Conservation (phyloP, 2,113 vertebrate species). For the Sinocyclocheilus grahami region DNA sequence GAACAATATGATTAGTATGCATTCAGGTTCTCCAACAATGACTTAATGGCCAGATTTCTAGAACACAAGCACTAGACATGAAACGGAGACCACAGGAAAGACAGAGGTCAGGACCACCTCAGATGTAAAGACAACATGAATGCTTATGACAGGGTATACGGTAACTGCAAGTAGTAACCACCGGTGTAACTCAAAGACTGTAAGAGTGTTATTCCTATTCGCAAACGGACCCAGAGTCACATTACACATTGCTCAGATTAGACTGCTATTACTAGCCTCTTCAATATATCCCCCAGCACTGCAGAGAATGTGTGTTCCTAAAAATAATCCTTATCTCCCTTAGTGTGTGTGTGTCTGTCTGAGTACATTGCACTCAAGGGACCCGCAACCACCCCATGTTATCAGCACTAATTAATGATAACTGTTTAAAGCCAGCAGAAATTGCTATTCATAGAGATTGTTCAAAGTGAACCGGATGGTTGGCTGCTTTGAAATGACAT, state of each 20-base stretch:
- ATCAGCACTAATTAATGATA: constrained; percentile 47
- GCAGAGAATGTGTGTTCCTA: constrained; percentile 38
- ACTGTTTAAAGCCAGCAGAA: constrained; percentile 16
- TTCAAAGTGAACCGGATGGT: not conserved
- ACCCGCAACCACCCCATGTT: constrained; percentile 24
- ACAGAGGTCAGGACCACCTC: constrained; percentile 16
- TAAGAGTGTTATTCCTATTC: constrained; percentile 31
- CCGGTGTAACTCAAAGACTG: not conserved
- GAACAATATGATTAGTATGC: not conserved
- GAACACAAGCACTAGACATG: not conserved
- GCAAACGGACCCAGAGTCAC: constrained; percentile 36
- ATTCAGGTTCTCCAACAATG: not conserved
- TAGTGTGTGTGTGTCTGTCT: constrained; percentile 24
- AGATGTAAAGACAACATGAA: constrained; percentile 27
- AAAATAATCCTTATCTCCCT: constrained; percentile 57
- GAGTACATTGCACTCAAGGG: constrained; percentile 9
- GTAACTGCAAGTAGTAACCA: constrained; percentile 10
- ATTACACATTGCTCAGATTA: constrained; percentile 49
- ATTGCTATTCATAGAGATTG: constrained; percentile 28
- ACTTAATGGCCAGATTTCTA: not conserved
- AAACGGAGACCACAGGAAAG: constrained; percentile 1
- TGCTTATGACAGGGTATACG: constrained; percentile 2
- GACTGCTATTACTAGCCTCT: constrained; percentile 54
- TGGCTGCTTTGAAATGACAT: not conserved
- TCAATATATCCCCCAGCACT: constrained; percentile 43